Conservation (phyloP, 2,113 vertebrate genomes). For the Spheniscus mendiculus region DNA sequence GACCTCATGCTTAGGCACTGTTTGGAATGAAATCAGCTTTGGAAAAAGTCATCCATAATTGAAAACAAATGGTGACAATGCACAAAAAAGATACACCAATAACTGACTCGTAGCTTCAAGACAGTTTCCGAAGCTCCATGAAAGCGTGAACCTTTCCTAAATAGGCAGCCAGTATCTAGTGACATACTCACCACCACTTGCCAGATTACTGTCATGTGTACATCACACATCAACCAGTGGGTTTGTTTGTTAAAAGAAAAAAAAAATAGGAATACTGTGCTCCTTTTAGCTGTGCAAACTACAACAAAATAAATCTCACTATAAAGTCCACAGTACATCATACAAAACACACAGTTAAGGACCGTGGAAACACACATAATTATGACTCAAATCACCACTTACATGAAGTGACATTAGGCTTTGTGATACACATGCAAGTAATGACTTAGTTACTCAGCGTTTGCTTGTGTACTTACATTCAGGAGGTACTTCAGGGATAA, state of each 20-base stretch:
- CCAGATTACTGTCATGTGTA: background rate
- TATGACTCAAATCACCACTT: background rate
- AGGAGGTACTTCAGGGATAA: background rate
- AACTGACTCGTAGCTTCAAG: background rate
- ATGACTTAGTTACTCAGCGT: background rate
- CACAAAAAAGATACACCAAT: background rate
- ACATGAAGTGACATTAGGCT: background rate
- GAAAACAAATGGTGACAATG: conserved; percentile 44
- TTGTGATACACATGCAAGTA: background rate
- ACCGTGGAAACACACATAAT: background rate
- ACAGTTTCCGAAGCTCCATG: background rate
- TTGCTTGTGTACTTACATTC: background rate
- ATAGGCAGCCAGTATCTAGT: background rate
- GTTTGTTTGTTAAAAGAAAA: background rate
- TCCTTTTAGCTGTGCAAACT: background rate
- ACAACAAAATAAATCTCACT: background rate
- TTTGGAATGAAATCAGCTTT: conserved; percentile 17
- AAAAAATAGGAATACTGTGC: background rate
- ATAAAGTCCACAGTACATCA: background rate
- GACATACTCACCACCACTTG: background rate
- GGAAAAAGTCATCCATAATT: conserved; percentile 27
- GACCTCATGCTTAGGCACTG: conserved; percentile 36
- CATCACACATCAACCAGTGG: background rate
- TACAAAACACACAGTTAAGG: background rate
- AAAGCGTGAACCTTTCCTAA: background rate